Percentiles rank a stretch among this genome's conserved stretches.
Conservation (phyloP, 2,113 vertebrate species). For the Ophthalmotilapia sp. region DNA sequence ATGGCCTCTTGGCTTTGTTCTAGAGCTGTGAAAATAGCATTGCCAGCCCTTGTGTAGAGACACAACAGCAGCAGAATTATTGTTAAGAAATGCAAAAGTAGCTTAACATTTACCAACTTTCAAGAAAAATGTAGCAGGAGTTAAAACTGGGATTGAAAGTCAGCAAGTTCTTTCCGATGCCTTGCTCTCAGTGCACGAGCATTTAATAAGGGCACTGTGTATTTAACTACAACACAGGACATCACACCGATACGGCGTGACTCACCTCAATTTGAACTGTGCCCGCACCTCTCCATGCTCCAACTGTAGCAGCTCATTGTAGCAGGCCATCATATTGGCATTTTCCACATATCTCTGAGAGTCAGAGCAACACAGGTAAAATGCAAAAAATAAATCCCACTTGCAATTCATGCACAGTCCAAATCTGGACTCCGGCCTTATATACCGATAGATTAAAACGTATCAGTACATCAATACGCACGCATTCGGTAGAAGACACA, state of each 20-base stretch:
- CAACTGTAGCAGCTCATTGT: slow-evolving; percentile 93
- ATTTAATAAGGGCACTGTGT: not conserved
- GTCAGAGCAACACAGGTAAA: slow-evolving; percentile 39
- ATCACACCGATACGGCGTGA: not conserved
- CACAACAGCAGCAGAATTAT: not conserved
- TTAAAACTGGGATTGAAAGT: not conserved
- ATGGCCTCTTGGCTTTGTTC: slow-evolving; percentile 97
- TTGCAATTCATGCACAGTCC: not conserved
- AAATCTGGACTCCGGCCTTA: not conserved
- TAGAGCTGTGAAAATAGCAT: slow-evolving; percentile 91
- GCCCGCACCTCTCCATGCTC: slow-evolving; percentile 91
- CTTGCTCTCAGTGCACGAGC: not conserved
- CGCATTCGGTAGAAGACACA: not conserved
- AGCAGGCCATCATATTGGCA: slow-evolving; percentile 90
- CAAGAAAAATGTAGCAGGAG: not conserved
- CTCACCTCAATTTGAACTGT: slow-evolving; percentile 95
- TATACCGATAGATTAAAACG: not conserved
- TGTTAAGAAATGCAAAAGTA: not conserved
- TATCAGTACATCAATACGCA: not conserved
- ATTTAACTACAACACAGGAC: not conserved
- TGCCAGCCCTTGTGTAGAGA: slow-evolving; percentile 79
- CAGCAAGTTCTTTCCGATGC: not conserved
- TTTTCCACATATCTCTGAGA: slow-evolving; percentile 90
- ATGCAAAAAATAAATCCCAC: not conserved
- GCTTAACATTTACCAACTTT: not conserved